phyloP scores from a whole-genome alignment of 2,888 invertebrate species.

The Lacanobia oleracea region DNA sequence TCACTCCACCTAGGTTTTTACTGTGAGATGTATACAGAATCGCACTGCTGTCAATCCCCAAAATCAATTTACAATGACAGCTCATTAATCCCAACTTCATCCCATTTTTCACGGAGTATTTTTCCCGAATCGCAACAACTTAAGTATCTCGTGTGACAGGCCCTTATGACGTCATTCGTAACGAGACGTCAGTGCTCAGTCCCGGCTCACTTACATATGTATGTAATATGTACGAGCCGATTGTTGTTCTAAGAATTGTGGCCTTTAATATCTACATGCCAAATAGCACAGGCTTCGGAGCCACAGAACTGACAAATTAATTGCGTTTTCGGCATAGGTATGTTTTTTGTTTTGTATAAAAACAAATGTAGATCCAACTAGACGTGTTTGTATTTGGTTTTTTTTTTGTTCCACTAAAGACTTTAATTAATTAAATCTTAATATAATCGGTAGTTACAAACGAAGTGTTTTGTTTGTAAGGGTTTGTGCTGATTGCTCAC shows the following conservation, averaged over 20 bases:
- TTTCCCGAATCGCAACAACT: not conserved
- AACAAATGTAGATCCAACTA: not conserved
- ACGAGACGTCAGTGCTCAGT: slow-evolving; percentile 44
- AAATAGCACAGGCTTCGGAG: slow-evolving; percentile 12
- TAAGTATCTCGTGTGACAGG: slow-evolving; percentile 11
- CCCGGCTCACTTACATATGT: slow-evolving; percentile 21
- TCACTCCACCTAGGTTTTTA: too few relatives aligned
- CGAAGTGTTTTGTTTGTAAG: not conserved
- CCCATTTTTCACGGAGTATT: too few relatives aligned
- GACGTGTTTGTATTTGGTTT: not conserved
- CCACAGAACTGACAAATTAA: slow-evolving; percentile 32
- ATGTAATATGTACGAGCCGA: slow-evolving; percentile 30
- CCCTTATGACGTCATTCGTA: slow-evolving; percentile 34
- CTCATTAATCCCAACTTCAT: too few relatives aligned
- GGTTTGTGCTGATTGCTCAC: too few relatives aligned
- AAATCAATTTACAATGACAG: too few relatives aligned
- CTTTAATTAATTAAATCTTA: not conserved
- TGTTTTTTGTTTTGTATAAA: slow-evolving; percentile 4
- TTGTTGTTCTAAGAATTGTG: slow-evolving; percentile 53
- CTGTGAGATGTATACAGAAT: too few relatives aligned
- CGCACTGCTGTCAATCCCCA: too few relatives aligned
- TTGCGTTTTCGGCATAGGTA: not conserved
- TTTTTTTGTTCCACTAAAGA: not conserved
- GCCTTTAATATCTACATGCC: slow-evolving; percentile 30
- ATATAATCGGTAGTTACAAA: not conserved